These are phyloP conservation scores for Holotrichia oblita DNA, from an alignment of 1,140 invertebrate genomes.

Conservation along the genomic window DNA sequence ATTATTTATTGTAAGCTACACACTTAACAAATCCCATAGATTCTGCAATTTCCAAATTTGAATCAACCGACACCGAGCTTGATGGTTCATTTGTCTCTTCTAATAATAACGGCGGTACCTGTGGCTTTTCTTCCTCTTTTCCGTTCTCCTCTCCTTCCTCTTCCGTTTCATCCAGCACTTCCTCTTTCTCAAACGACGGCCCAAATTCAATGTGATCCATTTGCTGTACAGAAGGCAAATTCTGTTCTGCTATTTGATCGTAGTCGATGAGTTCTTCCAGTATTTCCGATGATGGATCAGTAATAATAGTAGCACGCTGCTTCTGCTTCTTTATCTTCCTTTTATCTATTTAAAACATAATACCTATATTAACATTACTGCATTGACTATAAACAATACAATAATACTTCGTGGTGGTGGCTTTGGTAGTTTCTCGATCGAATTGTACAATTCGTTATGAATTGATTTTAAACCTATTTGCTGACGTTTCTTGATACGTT, in stretches of 20 bases:
- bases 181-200: too few relatives aligned
- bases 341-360: too few relatives aligned
- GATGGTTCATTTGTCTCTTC: background rate
- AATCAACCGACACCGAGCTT: background rate
- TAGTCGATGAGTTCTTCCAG: background rate
- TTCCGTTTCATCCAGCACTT: too few relatives aligned
- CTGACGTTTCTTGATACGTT: constrained; percentile 57
- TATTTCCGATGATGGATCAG: background rate
- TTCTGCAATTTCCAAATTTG: background rate
- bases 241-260: background rate
- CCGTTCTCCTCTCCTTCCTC: background rate
- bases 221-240: too few relatives aligned
- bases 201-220: too few relatives aligned
- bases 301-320: background rate
- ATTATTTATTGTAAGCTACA: background rate
- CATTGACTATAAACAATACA: background rate
- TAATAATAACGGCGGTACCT: too few relatives aligned
- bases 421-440: constrained; percentile 52
- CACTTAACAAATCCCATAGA: background rate
- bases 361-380: too few relatives aligned
- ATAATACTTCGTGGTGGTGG: constrained; percentile 12
- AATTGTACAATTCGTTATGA: constrained; percentile 54
- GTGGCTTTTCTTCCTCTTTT: background rate
- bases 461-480: constrained; percentile 51
- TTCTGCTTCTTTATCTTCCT: background rate